Conservation (phyloP, 2,888 invertebrate genomes). For the Enchytraeus crypticus region DNA sequence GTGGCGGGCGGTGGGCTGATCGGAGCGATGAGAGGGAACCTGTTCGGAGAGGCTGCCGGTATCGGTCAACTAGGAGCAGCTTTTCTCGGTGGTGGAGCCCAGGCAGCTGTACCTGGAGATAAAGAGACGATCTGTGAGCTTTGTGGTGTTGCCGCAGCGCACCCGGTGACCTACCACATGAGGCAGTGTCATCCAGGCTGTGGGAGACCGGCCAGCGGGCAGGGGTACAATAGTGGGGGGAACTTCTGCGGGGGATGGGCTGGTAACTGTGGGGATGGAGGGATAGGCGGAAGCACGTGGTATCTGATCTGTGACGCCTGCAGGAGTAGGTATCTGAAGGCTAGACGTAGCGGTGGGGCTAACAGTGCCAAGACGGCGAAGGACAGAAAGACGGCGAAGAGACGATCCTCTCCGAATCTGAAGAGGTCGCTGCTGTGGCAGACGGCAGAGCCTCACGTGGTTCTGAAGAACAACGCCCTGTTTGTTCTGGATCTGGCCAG, state of each 20-base stretch:
- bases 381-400: slow-evolving; percentile 42
- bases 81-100: too few species aligned
- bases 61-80: slow-evolving; percentile 6
- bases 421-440: slow-evolving; percentile 4
- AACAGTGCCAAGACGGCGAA: slow-evolving; percentile 39
- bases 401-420: slow-evolving; percentile 13
- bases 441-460: slow-evolving; percentile 55
- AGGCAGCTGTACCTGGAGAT: slow-evolving; percentile 26
- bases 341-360: too few species aligned
- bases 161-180: slow-evolving; percentile 84
- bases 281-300: slow-evolving; percentile 68
- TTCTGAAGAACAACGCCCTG: slow-evolving; percentile 86
- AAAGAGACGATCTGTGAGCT: slow-evolving; percentile 66
- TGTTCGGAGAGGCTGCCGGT: slow-evolving; percentile 33
- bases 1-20: too few species aligned
- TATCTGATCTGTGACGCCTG: slow-evolving; percentile 86
- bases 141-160: slow-evolving; percentile 60
- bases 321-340: slow-evolving; percentile 64
- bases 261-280: slow-evolving; percentile 78
- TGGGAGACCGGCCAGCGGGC: slow-evolving; percentile 71
- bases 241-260: slow-evolving; percentile 79
- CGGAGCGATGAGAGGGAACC: slow-evolving; percentile 38
- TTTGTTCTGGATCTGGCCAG: slow-evolving; percentile 83
- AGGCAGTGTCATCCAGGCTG: slow-evolving; percentile 81
- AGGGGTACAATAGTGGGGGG: slow-evolving; percentile 85